phyloP scores from a whole-genome alignment of 2,113 vertebrate species.

The Rostratula benghalensis region DNA sequence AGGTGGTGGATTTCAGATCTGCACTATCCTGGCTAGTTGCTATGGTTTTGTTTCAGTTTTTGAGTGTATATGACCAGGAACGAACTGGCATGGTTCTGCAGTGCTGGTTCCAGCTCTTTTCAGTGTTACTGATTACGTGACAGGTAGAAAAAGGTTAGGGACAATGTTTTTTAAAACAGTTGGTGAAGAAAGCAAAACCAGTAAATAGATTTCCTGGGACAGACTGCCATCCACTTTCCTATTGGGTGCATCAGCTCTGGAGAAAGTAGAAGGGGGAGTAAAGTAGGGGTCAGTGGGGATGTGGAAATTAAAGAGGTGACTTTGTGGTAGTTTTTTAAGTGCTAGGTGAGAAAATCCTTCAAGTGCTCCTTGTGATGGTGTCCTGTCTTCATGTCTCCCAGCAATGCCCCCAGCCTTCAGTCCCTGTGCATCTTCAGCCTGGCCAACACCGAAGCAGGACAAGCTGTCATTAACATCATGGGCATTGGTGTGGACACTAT shows the following conservation, averaged over 20 bases:
- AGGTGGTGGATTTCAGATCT: background rate
- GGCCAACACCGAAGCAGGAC: conserved; percentile 94
- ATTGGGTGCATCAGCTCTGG: background rate
- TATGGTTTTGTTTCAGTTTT: background rate
- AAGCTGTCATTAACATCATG: conserved; percentile 96
- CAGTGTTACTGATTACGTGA: background rate
- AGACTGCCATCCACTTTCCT: background rate
- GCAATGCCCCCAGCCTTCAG: conserved; percentile 88
- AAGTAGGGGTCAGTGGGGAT: background rate
- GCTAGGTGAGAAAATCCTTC: background rate
- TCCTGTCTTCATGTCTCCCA: conserved; percentile 6
- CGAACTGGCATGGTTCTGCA: background rate
- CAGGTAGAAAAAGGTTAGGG: background rate
- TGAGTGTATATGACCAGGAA: background rate
- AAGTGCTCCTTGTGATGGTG: background rate
- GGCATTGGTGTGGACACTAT: conserved; percentile 96
- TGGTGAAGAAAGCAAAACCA: background rate
- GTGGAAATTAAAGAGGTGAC: background rate
- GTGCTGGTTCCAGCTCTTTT: background rate
- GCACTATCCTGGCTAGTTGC: background rate
- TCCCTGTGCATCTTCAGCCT: conserved; percentile 94
- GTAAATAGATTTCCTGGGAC: background rate
- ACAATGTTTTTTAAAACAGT: background rate
- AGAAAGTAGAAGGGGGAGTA: background rate
- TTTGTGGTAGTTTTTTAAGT: background rate